Percentiles rank a stretch among this genome's conserved stretches.
Conservation (phyloP, 2,797 vertebrate species). For the Karalla daura region DNA sequence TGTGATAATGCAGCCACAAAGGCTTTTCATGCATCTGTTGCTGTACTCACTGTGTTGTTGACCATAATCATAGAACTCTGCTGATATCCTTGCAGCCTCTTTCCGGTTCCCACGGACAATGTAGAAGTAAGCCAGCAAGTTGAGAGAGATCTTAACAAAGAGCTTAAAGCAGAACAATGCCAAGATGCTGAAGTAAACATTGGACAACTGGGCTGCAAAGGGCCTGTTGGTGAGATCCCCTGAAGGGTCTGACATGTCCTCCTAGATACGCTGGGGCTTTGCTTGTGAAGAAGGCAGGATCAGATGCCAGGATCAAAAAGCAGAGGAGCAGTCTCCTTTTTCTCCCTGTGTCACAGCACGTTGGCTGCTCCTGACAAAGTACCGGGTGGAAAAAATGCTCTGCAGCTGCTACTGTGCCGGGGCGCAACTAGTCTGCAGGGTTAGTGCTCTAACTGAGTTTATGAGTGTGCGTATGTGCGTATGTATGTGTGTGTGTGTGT, state of each 20-base stretch:
- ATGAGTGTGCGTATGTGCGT: constrained; percentile 17
- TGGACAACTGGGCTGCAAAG: constrained; percentile 91
- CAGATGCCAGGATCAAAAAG: constrained; percentile 62
- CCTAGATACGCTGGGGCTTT: constrained; percentile 48
- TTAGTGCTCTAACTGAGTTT: constrained; percentile 37
- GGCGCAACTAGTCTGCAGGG: constrained; percentile 51
- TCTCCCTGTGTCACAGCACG: constrained; percentile 47
- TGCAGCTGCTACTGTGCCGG: constrained; percentile 76
- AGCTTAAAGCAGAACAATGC: constrained; percentile 98
- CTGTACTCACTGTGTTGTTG: constrained; percentile 89
- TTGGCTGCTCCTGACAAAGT: constrained; percentile 57
- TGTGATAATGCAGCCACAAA: neutral
- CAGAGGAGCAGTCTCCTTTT: constrained; percentile 55
- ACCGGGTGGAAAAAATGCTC: constrained; percentile 61
- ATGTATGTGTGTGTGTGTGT: constrained; percentile 21
- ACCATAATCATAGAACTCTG: constrained; percentile 93
- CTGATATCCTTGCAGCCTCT: constrained; percentile 95
- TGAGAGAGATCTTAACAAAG: constrained; percentile 96
- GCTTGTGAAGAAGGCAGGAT: constrained; percentile 60
- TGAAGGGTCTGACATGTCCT: constrained; percentile 91
- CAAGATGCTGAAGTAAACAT: constrained; percentile 97
- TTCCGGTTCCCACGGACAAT: constrained; percentile 95
- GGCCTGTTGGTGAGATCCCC: constrained; percentile 87
- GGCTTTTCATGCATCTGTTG: neutral
- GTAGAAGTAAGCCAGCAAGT: constrained; percentile 96